phyloP scores from a whole-genome alignment of 1,140 invertebrate species.

The Cotesia chilonis region DNA sequence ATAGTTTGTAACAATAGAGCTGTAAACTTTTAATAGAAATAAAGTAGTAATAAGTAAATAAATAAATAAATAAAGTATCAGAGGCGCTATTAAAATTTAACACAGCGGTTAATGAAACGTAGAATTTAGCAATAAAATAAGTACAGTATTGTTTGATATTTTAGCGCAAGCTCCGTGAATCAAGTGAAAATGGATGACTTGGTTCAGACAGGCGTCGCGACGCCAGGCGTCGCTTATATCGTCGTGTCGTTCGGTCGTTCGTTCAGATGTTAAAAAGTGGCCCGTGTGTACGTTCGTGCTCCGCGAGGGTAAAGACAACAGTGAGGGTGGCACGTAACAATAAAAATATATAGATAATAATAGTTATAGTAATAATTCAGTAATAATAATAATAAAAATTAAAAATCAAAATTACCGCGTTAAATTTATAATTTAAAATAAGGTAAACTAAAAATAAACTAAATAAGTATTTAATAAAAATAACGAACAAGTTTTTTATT shows the following conservation, averaged over 20 bases:
- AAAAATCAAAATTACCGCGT: background rate
- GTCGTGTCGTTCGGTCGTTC: slow-evolving; percentile 11
- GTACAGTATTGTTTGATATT: background rate
- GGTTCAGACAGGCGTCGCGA: slow-evolving; percentile 17
- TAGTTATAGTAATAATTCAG: background rate
- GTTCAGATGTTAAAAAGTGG: background rate
- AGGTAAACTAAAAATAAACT: background rate
- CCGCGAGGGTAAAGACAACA: slow-evolving; percentile 1
- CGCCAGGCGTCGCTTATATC: slow-evolving; percentile 32
- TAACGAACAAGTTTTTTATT: background rate
- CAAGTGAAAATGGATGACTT: slow-evolving; percentile 1
- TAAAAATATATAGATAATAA: slow-evolving; percentile 7
- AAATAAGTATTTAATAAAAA: background rate
- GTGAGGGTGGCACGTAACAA: background rate
- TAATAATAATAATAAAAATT: background rate
- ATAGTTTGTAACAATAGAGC: background rate
- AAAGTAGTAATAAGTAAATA: background rate
- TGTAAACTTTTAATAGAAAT: background rate
- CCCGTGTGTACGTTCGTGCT: background rate
- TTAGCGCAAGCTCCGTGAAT: background rate
- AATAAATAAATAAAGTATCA: too few relatives aligned
- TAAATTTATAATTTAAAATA: slow-evolving; percentile 1
- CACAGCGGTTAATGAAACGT: too few relatives aligned
- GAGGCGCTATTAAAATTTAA: too few relatives aligned
- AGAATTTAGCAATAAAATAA: too few relatives aligned